phyloP scores from a whole-genome alignment of 2,113 vertebrate genomes.

The Sinocyclocheilus rhinocerous region DNA sequence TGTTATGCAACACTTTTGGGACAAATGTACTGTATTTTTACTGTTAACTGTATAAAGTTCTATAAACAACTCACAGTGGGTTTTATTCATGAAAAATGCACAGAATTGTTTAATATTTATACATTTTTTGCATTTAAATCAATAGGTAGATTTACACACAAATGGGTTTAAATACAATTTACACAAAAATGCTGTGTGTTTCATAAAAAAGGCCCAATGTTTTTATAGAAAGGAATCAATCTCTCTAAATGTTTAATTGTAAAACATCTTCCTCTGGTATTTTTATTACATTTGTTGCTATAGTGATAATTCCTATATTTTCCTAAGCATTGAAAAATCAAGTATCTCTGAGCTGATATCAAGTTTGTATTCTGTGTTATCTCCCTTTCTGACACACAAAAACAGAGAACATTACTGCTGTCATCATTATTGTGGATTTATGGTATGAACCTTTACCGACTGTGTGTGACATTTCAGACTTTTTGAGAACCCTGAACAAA shows the following conservation, averaged over 20 bases:
- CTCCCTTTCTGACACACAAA: neutral
- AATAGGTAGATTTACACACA: neutral
- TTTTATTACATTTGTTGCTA: too few species aligned
- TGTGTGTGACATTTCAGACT: neutral
- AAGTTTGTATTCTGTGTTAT: neutral
- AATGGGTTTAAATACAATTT: neutral
- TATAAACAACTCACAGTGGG: neutral
- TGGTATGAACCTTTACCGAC: neutral
- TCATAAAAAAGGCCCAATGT: neutral
- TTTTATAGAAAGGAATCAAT: neutral
- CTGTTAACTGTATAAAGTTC: neutral
- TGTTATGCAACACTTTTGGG: neutral
- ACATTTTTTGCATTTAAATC: neutral
- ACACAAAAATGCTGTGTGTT: neutral
- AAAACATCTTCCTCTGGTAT: neutral
- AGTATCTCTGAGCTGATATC: neutral
- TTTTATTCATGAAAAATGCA: neutral
- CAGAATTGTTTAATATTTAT: neutral
- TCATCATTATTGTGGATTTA: neutral
- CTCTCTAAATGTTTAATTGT: neutral
- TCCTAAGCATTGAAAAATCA: too few species aligned
- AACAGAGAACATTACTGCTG: neutral
- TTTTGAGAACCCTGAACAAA: neutral
- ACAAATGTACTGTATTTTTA: neutral
- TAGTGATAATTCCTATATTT: neutral